Conservation (phyloP, 2,113 vertebrate species). For the Cathartes aura region DNA sequence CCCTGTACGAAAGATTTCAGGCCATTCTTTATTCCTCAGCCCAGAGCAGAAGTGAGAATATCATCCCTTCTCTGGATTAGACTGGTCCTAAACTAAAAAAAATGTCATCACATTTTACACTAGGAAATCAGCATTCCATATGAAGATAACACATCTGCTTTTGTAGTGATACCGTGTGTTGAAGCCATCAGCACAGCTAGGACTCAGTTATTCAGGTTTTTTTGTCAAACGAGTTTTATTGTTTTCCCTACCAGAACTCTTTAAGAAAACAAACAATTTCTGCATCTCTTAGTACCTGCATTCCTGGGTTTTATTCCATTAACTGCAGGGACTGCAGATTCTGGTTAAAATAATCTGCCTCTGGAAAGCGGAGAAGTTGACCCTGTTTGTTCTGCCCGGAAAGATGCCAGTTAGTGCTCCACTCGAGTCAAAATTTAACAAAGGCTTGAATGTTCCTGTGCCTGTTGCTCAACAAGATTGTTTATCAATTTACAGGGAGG, state of each 20-base stretch:
- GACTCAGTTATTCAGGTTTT: neutral
- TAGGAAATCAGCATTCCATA: neutral
- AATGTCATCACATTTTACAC: neutral
- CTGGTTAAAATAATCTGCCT: slow-evolving; percentile 5
- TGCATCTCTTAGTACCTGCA: neutral
- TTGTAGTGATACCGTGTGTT: neutral
- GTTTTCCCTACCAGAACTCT: neutral
- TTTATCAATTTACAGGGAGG: slow-evolving; percentile 52
- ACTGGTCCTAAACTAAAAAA: neutral
- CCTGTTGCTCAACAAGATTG: slow-evolving; percentile 38
- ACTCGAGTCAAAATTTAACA: slow-evolving; percentile 32
- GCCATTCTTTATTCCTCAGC: neutral
- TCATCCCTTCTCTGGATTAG: neutral
- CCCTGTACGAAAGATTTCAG: neutral
- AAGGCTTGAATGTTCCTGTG: slow-evolving; percentile 27
- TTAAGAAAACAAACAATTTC: neutral
- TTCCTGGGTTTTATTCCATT: neutral
- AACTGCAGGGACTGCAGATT: neutral
- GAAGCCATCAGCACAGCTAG: neutral
- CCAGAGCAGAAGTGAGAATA: neutral
- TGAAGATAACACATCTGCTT: neutral
- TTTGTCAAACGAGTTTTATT: neutral
- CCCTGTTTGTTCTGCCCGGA: slow-evolving; percentile 20
- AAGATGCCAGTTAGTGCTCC: slow-evolving; percentile 14
- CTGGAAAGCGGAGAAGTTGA: neutral